Percentiles rank a stretch among this genome's conserved stretches.
These are phyloP conservation scores for Myopa testacea DNA, from an alignment of 2,888 invertebrate species.

Conservation along the genomic window DNA sequence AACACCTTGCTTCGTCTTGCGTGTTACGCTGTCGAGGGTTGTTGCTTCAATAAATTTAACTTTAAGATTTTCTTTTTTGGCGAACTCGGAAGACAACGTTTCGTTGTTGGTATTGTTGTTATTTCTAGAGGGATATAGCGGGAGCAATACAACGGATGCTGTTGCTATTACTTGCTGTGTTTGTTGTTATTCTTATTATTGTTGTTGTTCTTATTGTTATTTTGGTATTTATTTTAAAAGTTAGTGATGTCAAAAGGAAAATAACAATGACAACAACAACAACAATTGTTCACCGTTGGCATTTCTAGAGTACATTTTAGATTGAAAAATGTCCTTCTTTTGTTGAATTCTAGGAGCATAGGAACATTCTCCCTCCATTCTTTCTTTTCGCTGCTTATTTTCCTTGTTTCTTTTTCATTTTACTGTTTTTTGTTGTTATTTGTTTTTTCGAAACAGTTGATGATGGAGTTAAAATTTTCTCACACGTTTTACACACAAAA, in stretches of 20 bases:
- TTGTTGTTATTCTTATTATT: slow-evolving; percentile 49
- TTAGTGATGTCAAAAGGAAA: slow-evolving; percentile 26
- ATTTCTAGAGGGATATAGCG: neutral
- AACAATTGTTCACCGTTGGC: neutral
- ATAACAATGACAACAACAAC: slow-evolving; percentile 46
- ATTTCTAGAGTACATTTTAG: neutral
- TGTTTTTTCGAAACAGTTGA: neutral
- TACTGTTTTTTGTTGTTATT: neutral
- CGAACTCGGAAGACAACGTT: neutral
- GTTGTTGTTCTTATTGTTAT: slow-evolving; percentile 49
- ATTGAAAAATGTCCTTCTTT: neutral
- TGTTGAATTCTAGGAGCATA: neutral
- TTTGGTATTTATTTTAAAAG: neutral
- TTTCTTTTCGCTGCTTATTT: no score
- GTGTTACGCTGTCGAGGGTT: neutral
- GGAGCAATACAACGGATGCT: neutral
- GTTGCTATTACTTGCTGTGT: neutral
- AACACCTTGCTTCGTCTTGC: neutral
- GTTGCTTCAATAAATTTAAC: slow-evolving; percentile 49
- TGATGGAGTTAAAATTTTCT: no score
- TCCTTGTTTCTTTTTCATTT: neutral
- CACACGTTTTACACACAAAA: no score
- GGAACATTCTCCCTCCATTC: no score
- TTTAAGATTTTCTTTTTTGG: slow-evolving; percentile 54
- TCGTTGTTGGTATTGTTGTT: neutral